Evolutionary conservation across 2,888 invertebrate genomes (phyloP).

Genomic region (Zhuqinia jingwanae): DNA sequence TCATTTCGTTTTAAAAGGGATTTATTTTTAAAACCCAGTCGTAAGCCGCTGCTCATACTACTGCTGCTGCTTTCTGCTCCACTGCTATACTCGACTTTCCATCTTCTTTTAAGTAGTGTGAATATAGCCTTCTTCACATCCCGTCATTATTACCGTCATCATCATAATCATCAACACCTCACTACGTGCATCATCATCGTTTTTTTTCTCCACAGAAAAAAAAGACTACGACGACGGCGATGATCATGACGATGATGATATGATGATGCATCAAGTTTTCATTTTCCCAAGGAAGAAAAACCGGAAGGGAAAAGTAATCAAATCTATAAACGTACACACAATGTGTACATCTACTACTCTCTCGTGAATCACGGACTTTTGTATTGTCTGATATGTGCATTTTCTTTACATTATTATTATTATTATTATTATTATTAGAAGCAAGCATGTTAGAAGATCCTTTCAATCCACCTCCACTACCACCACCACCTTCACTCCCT

Average conservation of each 20-base stretch:
- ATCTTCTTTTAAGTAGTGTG: constrained; percentile 19
- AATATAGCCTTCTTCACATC: background rate
- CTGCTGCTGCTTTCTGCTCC: no score
- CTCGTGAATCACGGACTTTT: constrained; percentile 3
- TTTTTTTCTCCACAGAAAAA: background rate
- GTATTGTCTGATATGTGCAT: constrained; percentile 15
- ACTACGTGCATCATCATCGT: constrained; percentile 11
- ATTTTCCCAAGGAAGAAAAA: constrained; percentile 28
- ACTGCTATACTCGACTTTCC: no score
- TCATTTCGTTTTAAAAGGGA: constrained; percentile 41
- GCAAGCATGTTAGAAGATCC: background rate
- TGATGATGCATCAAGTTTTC: constrained; percentile 54
- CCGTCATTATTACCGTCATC: constrained; percentile 42
- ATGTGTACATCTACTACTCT: background rate
- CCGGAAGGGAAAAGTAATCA: constrained; percentile 68
- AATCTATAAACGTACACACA: constrained; percentile 25
- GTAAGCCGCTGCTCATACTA: constrained; percentile 21
- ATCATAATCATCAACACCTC: constrained; percentile 52
- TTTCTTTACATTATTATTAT: constrained; percentile 2
- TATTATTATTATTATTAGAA: background rate
- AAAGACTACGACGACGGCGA: constrained; percentile 23
- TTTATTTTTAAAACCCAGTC: constrained; percentile 39
- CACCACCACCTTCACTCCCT: no score
- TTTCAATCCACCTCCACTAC: background rate
- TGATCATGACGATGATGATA: no score